Conservation (phyloP, 2,888 invertebrate species). For the Conchocele bisecta region DNA sequence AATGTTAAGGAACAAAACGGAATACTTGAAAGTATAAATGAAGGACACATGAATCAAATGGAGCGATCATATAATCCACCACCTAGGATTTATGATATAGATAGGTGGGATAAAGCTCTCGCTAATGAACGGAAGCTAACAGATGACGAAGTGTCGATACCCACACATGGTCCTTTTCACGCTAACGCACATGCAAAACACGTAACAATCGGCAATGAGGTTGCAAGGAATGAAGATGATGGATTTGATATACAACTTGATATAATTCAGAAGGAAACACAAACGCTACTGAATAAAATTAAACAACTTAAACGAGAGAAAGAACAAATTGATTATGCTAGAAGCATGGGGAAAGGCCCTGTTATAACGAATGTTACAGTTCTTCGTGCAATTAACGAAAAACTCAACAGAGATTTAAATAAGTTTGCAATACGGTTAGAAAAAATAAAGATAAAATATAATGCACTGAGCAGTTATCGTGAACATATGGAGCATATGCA, state of each 20-base stretch:
- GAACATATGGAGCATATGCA: too few relatives aligned
- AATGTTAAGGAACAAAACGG: conserved; percentile 38
- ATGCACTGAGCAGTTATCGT: conserved; percentile 21
- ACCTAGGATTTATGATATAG: neutral
- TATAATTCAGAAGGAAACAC: conserved; percentile 40
- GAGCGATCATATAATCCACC: too few relatives aligned
- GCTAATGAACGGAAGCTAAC: conserved; percentile 19
- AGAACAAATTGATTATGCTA: conserved; percentile 44
- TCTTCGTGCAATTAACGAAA: conserved; percentile 39
- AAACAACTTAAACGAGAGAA: conserved; percentile 43
- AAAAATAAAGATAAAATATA: conserved; percentile 44
- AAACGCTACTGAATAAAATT: conserved; percentile 41
- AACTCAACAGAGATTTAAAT: conserved; percentile 47
- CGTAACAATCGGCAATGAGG: conserved; percentile 20
- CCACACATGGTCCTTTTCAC: conserved; percentile 51
- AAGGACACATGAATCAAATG: too few relatives aligned
- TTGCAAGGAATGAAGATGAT: conserved; percentile 16
- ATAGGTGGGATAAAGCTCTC: conserved; percentile 17
- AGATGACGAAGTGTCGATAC: conserved; percentile 36
- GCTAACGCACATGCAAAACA: too few relatives aligned
- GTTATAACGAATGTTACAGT: conserved; percentile 27
- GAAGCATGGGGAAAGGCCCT: conserved; percentile 40
- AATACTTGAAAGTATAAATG: conserved; percentile 11
- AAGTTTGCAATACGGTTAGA: conserved; percentile 49
- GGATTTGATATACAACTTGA: conserved; percentile 40